Evolutionary conservation across 2,113 vertebrate species (phyloP).

Genomic region (Labeo rohita): DNA sequence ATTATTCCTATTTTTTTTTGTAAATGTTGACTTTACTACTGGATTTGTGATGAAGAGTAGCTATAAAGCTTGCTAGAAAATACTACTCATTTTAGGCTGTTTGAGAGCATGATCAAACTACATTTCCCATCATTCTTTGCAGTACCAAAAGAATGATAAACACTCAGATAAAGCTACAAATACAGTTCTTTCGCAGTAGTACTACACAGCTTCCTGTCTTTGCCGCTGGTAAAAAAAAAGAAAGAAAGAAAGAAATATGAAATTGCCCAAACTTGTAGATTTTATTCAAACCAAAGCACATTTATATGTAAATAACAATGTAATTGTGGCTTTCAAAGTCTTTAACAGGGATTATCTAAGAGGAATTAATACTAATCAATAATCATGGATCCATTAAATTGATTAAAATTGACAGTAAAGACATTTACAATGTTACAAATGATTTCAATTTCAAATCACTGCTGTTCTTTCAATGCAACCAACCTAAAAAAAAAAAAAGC

Average conservation of each 20-base stretch:
- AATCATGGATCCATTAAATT: no score
- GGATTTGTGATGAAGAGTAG: background rate
- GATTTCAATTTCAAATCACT: no score
- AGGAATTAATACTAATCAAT: background rate
- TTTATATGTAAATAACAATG: background rate
- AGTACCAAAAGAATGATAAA: background rate
- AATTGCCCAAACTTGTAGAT: background rate
- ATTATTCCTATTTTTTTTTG: background rate
- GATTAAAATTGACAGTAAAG: no score
- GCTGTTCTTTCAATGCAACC: no score
- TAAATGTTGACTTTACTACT: background rate
- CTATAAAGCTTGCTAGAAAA: background rate
- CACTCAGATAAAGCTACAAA: background rate
- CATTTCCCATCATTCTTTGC: background rate
- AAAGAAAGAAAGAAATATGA: background rate
- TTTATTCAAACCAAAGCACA: background rate
- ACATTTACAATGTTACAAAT: no score
- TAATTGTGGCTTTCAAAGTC: background rate
- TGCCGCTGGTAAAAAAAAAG: background rate
- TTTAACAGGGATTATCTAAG: background rate
- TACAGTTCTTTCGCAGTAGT: background rate
- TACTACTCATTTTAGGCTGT: background rate
- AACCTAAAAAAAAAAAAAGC: no score
- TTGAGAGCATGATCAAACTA: background rate
- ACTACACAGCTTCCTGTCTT: background rate